Base-by-base conservation (phyloP, 2,888 invertebrate species). In the Nemotelus pantherinus region DNA sequence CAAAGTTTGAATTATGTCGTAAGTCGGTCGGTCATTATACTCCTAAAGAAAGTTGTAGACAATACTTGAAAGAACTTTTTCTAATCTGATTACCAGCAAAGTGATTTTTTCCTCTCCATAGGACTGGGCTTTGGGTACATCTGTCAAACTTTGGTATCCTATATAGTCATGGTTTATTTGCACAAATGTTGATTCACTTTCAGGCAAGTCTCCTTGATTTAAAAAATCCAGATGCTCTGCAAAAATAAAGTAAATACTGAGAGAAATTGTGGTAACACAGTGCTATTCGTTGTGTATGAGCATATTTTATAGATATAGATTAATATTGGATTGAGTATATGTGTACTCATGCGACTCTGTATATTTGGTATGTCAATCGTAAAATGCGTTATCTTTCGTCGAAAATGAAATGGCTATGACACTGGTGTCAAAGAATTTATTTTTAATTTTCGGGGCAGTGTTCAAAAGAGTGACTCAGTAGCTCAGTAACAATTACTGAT, bases 191-290 rank as follows among this genome's bases (percentile, higher is more conserved):
- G 91, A 91, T 84, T 96, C 93, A 83, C 92, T 91, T 68, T 93
- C 91, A 0, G 91, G 91, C 77, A 93, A 89, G 85, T 93, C 92
- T 77, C 93, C 92, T 82, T 94, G 93, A 85, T 94, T 95, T 91
- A 99, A 94, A 86, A 98, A 99, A 88, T 99, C 99, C 86, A 99
- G 89, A 89, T 99, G 99, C 87, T 99, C 99, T 91, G 82, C 82
- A 47, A 50, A 39, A 57, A 71, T 25, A 25, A 25, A 3, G 47
- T 44, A 4, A 10, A 64, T n/a, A 25, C 2, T 4, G 39, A 25
- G 6, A 58, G 2, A 58, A 53, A 10, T 10, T 53, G n/a, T 60
- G 41, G 63, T 39, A 60, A 2, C 63, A n/a, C 7, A 25, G 7
- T 25, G 25, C 41, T 7, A 60, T 60, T 2, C 7, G 7, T 6